A percentile compares a stretch with the other conserved stretches of the same genome.
These are phyloP conservation scores for Micromussa lordhowensis DNA, from an alignment of 92 coral and sea anemone species.

Conservation along the genomic window DNA sequence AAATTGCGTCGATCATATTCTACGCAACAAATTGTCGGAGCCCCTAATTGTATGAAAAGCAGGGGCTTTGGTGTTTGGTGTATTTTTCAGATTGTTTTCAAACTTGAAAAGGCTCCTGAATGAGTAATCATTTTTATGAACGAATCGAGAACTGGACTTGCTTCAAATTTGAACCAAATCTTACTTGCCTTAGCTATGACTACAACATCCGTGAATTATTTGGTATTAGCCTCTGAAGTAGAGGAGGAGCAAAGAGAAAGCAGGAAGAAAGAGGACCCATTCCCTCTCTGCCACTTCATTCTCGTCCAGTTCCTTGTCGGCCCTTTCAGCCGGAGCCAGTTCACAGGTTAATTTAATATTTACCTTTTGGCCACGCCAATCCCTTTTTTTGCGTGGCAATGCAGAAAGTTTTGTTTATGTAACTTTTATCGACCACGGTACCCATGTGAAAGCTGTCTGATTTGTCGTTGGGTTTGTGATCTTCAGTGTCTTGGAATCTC, in stretches of 20 bases:
- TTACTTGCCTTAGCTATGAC: not conserved
- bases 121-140: not conserved
- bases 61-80: too few relatives aligned
- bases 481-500: constrained; percentile 75
- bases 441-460: constrained; percentile 58
- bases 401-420: constrained; percentile 53
- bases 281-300: not conserved
- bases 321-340: not conserved
- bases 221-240: too few relatives aligned
- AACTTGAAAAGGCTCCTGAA: too few relatives aligned
- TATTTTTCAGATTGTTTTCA: not conserved
- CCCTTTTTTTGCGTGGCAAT: constrained; percentile 1
- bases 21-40: too few relatives aligned
- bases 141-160: not conserved
- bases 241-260: too few relatives aligned
- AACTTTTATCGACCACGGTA: constrained; percentile 34
- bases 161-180: not conserved
- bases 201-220: not conserved
- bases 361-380: constrained; percentile 35
- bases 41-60: too few relatives aligned
- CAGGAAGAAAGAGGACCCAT: too few relatives aligned
- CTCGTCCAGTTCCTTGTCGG: not conserved
- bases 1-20: too few relatives aligned
- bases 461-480: constrained; percentile 32
- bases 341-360: too few relatives aligned